These are phyloP conservation scores for Phalloptychus januarius DNA, from an alignment of 2,797 vertebrate species.

Conservation along the genomic window DNA sequence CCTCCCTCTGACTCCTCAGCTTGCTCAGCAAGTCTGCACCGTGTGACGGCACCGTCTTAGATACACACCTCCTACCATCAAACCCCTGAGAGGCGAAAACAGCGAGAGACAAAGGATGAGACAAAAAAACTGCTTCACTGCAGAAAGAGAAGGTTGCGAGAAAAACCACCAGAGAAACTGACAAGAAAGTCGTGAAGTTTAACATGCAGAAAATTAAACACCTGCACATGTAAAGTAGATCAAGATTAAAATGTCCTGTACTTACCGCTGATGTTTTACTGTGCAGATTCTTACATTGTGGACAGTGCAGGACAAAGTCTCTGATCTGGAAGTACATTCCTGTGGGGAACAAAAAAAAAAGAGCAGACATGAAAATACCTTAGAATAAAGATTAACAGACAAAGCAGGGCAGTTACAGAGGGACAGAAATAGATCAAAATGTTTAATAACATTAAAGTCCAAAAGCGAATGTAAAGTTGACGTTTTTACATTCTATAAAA, in stretches of 20 bases:
- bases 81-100: constrained; percentile 34
- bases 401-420: neutral
- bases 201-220: constrained; percentile 5
- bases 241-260: neutral
- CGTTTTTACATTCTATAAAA: neutral
- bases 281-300: constrained; percentile 71
- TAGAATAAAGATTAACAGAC: neutral
- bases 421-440: neutral
- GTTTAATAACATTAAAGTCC: neutral
- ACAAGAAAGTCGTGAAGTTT: constrained; percentile 32
- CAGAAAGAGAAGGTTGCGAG: constrained; percentile 16
- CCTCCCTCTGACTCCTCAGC: constrained; percentile 82
- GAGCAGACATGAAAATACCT: constrained; percentile 14
- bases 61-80: constrained; percentile 63
- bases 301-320: constrained; percentile 80
- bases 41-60: constrained; percentile 78
- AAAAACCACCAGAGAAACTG: constrained; percentile 29
- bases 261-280: constrained; percentile 72
- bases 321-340: constrained; percentile 85
- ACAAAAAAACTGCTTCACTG: constrained; percentile 3
- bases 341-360: constrained; percentile 39
- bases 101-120: neutral
- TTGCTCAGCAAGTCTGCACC: constrained; percentile 76
- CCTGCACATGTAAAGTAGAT: neutral
- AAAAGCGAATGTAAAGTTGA: neutral